Evolutionary conservation across 2,797 vertebrate genomes (phyloP).

Genomic region (Amniataba percoides): DNA sequence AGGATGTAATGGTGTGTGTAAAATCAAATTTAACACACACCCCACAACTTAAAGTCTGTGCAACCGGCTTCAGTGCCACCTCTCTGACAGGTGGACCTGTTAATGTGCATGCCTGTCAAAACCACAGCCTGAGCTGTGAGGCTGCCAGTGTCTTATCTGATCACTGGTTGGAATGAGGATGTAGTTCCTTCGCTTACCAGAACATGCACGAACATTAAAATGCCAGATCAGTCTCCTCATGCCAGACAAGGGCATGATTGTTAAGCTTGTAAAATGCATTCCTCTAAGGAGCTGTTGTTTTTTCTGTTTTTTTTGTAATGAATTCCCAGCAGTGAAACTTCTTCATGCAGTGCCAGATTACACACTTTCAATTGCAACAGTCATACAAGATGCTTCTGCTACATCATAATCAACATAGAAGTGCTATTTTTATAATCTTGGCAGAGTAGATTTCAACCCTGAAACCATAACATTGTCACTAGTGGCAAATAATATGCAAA

Average conservation of each 20-base stretch:
- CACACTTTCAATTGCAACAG: neutral
- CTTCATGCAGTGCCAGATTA: neutral
- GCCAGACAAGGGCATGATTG: neutral
- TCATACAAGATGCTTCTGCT: neutral
- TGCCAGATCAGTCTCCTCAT: neutral
- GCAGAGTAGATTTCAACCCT: neutral
- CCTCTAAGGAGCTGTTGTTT: neutral
- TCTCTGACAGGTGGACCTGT: neutral
- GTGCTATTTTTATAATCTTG: neutral
- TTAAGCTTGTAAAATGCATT: neutral
- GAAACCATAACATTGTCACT: neutral
- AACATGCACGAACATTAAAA: neutral
- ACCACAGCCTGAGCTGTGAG: rapidly evolving
- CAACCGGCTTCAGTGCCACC: neutral
- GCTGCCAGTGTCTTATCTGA: conserved; percentile 18
- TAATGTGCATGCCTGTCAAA: neutral
- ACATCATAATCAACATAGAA: neutral
- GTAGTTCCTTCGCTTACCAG: neutral
- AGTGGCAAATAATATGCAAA: neutral
- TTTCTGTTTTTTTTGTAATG: neutral
- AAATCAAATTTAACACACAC: neutral
- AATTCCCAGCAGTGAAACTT: neutral
- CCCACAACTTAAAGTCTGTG: neutral
- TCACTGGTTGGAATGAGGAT: conserved; percentile 58
- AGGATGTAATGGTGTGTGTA: neutral